A percentile compares a stretch with the other conserved stretches of the same genome.
phyloP scores from a whole-genome alignment of 2,888 invertebrate genomes.

The Apamea sordens region DNA sequence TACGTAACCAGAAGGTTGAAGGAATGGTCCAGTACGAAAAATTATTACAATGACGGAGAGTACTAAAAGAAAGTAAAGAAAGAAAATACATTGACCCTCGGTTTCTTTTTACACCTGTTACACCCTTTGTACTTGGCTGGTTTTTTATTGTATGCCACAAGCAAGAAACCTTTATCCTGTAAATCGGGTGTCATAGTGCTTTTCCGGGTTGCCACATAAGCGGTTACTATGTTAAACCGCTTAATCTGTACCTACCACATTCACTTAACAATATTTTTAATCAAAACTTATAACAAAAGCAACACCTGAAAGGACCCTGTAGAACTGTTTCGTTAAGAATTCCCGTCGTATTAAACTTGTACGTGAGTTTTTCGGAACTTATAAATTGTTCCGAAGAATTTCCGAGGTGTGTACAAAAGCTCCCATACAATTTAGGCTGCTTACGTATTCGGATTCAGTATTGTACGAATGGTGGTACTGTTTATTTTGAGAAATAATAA shows the following conservation, averaged over 20 bases:
- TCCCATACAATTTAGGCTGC: conserved; percentile 40
- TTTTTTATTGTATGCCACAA: neutral
- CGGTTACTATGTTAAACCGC: neutral
- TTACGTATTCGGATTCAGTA: conserved; percentile 35
- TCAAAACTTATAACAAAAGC: conserved; percentile 61
- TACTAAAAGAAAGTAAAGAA: no score
- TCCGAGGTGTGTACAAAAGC: conserved; percentile 51
- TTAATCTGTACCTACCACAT: conserved; percentile 3
- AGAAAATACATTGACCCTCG: no score
- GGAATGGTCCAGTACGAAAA: no score
- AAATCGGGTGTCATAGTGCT: neutral
- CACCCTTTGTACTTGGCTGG: no score
- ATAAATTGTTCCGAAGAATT: conserved; percentile 64
- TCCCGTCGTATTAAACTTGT: conserved; percentile 67
- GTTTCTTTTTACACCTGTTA: no score
- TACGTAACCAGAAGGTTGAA: no score
- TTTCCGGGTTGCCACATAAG: neutral
- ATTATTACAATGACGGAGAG: no score
- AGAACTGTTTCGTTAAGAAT: conserved; percentile 62
- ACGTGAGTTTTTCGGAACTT: conserved; percentile 64
- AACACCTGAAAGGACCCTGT: conserved; percentile 51
- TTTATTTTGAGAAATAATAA: conserved; percentile 13
- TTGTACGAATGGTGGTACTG: neutral
- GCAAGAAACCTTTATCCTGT: neutral
- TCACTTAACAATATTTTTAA: conserved; percentile 62